Base-by-base conservation (phyloP, 1,140 invertebrate species). In the Popillia japonica region DNA sequence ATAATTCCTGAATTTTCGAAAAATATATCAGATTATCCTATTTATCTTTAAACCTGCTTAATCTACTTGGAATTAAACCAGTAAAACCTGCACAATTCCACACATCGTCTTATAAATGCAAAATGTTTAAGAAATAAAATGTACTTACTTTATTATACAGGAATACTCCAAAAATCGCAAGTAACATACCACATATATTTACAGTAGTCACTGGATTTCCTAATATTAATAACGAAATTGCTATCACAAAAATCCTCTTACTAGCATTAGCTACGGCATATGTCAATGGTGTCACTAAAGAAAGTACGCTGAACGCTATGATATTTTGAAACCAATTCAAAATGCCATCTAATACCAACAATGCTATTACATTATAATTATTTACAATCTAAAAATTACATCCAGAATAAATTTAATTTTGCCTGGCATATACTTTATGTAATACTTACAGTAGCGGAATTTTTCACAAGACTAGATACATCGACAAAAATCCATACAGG, bases 191-290 rank as follows among this genome's bases (percentile, higher is more conserved):
- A 72, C 95, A 89, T 79, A 98, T 86, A 88, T 99, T 99, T 42
- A 93, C 87, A 75, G 90, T 88, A 3, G 96, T 96, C 0, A 99
- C 96, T 0, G 97, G 97, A 89, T 99, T 99, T 34, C 94, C 93
- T 78, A 99, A 88, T 79, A 98, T 90, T 55, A 98, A 87, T 77
- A 99, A 88, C 6, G 96, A 98, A 23, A 96, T 92, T 22, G 91
- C 92, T 82, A 99, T 99, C 20, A 99, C 95, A 78, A 95, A 95
- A 80, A 99, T 96, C 82, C 98, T 89, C 87, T 99, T 99, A n/a
- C 96, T 96, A 11, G 96, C 96, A 87, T 95, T 98, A 14, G 96
- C 96, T 22, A 99, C 96, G 0, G 97, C 96, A 87, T 99, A 99
- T 0, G 96, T 97, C 23, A 99, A 88, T 17, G 98, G 96, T 14